Evolutionary conservation across 2,113 vertebrate species (phyloP), one percentile per base, ranked within the genome.

Genomic region (Nanger granti): DNA sequence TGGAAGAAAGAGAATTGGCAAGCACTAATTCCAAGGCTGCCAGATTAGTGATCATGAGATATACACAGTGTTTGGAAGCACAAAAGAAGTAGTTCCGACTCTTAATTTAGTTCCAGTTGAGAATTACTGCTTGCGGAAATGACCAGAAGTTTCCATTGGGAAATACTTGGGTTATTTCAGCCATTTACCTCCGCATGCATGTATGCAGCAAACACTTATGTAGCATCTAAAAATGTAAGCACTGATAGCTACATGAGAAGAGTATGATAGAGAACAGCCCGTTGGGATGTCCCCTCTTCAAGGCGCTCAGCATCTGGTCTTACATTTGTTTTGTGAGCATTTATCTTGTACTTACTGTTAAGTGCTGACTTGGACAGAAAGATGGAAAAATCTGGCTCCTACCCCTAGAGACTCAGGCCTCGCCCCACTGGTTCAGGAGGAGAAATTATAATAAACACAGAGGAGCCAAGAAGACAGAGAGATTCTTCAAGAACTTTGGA

Each of bases 1-100:
- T 52, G 41, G 24, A 52, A 97, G 47, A 92, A 69, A 94, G 31
- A 94, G 26, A 97, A 57, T 49, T 89, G 54, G 34, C 97, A 97
- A 26, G 85, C 18, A 44, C 1, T 96, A 96, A 97, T 97, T 96
- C 95, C 20, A 54, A 24, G 41, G 59, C 90, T 85, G 18, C 5
- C 26, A 83, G 85, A 52, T 91, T 34, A 92, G 64, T 66, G 93
- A 87, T 85, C 24, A 2, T 9, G 89, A 91, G 28, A 26, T 85
- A 1, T 1, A 59, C 34, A 76, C 49, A 79, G 18, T 14, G 49
- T 84, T 44, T 55, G 14, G 87, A 59, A 79, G 57, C 66, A 80
- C 64, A 87, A 64, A 92, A 82, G 47, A 47, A 83, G 89, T 22
- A 37, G 47, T 34, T 76, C 49, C 59, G 24, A 22, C 54, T 59